phyloP scores from a whole-genome alignment of 2,113 vertebrate genomes.

The Siniperca knerii region DNA sequence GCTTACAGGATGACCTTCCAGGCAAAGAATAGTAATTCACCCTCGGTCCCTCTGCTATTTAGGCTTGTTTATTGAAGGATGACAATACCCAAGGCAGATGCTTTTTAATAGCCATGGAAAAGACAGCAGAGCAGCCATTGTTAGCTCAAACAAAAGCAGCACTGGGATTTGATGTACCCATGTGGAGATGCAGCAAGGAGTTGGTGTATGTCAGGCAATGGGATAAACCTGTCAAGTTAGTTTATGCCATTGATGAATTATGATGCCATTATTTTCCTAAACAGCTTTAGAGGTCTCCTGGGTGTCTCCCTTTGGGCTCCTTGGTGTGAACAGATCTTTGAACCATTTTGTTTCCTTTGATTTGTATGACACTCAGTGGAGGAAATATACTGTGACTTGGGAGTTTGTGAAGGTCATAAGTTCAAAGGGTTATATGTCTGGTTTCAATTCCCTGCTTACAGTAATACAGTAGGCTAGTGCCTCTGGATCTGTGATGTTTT shows the following conservation, averaged over 20 bases:
- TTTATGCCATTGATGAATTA: conserved; percentile 70
- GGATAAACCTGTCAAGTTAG: conserved; percentile 69
- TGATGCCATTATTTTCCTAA: conserved; percentile 40
- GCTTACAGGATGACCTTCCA: conserved; percentile 57
- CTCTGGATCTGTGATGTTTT: not conserved
- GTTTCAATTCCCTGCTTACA: not conserved
- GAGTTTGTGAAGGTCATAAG: not conserved
- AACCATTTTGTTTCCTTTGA: conserved; percentile 16
- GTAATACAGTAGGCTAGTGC: not conserved
- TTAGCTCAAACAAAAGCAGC: conserved; percentile 49
- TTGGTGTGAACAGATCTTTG: conserved; percentile 17
- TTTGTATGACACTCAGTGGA: not conserved
- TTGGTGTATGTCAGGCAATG: conserved; percentile 59
- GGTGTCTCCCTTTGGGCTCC: not conserved
- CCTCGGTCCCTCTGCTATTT: conserved; percentile 39
- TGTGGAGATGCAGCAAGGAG: conserved; percentile 37
- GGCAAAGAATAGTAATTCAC: conserved; percentile 50
- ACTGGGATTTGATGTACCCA: conserved; percentile 22
- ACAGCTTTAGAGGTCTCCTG: conserved; percentile 44
- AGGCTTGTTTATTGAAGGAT: conserved; percentile 56
- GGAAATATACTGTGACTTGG: not conserved
- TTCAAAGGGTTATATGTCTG: not conserved
- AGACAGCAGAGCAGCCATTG: conserved; percentile 42
- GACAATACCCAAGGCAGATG: conserved; percentile 49
- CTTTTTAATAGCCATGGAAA: conserved; percentile 57